Base-by-base conservation (phyloP, 1,140 invertebrate species). In the Holcopasites calliopsidis region DNA sequence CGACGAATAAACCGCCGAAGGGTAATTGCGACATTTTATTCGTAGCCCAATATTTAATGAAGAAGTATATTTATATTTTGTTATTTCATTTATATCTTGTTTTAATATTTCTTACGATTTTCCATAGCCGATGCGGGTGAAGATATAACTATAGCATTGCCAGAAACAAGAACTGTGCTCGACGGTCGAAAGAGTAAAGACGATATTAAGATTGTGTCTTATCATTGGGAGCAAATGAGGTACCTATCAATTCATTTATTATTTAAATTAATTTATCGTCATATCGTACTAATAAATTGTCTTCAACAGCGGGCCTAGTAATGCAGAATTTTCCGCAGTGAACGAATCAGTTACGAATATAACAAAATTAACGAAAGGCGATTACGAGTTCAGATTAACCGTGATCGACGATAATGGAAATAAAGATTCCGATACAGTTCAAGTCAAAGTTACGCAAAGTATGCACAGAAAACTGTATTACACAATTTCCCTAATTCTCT, bases 401-500 rank as follows among this genome's bases (percentile, higher is more conserved):
- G 96, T 98, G 1, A 94, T 95, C 18, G 97, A 99, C 90, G 95
- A 96, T 80, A 95, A 95, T 84, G 95, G 95, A 49, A 97, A 98
- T 85, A 94, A 94, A 23, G 95, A 95, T 28, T 93, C 93, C 18
- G 95, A 95, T 88, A 93, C 92, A 42, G 94, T 96, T 26, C 93
- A 93, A 84, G 92, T 98, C 18, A 96, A 94, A 78, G 97, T 99
- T n/a, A 96, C 96, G 71, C 97, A 98, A 92, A 97, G 97, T 98
- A 94, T 94, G 94, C 94, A 77, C 0, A 16, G 57, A 10, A 7
- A 58, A n/a, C 58, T 44, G 47, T 54, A 70, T 64, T 0, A 47
- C n/a, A 47, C 16, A 47, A 18, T 11, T 18, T n/a, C 13, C 13
- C 11, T 1, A 18, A 33, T n/a, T n/a, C 13, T 31, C 4, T 47